phyloP scores from a whole-genome alignment of 2,888 invertebrate genomes.

The Lycia hirtaria region DNA sequence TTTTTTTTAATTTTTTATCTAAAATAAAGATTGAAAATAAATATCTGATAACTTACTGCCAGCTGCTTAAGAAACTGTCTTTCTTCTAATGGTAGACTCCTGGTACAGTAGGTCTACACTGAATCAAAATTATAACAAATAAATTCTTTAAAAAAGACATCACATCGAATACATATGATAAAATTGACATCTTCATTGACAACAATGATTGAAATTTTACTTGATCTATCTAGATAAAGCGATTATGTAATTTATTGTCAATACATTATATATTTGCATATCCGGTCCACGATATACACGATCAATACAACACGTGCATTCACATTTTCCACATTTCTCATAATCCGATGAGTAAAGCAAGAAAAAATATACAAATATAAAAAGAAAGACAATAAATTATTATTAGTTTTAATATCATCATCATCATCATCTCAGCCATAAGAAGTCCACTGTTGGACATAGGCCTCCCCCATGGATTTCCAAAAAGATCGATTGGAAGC shows the following conservation, averaged over 20 bases:
- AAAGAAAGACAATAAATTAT: background rate
- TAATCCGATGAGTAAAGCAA: background rate
- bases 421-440: too few species aligned
- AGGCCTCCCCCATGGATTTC: too few species aligned
- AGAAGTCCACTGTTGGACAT: too few species aligned
- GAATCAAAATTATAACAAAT: background rate
- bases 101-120: too few species aligned
- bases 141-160: background rate
- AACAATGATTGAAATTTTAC: constrained; percentile 12
- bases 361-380: background rate
- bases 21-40: too few species aligned
- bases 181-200: constrained; percentile 35
- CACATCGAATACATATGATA: constrained; percentile 17
- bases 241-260: constrained; percentile 34
- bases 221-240: constrained; percentile 27
- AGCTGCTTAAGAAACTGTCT: too few species aligned
- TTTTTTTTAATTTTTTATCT: too few species aligned
- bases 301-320: too few species aligned
- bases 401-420: background rate
- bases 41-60: too few species aligned
- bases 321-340: background rate
- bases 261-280: constrained; percentile 3
- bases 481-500: too few species aligned
- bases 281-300: too few species aligned
- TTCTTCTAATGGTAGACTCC: too few species aligned